Base-by-base conservation (phyloP, 2,113 vertebrate species). In the Xenopus borealis region DNA sequence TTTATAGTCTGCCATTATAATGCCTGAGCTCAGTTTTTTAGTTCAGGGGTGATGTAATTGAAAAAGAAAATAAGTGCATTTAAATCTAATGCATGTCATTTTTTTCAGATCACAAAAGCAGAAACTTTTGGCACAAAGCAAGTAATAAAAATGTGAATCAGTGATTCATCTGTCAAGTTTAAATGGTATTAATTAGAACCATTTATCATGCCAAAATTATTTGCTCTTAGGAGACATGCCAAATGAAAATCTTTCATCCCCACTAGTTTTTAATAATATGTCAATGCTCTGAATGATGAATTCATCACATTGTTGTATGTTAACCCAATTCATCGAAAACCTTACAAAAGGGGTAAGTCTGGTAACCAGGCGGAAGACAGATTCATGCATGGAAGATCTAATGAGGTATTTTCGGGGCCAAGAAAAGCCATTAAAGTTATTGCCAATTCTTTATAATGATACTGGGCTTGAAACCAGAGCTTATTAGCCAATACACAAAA, bases 361-460 rank as follows among this genome's bases (percentile, higher is more conserved):
- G 18, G n/a, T 62, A 53, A 75, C 44, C 73, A 75, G 73, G 69
- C 44, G 66, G 73, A 75, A 69, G 73, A 69, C 57, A 75, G 66
- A 69, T 75, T 75, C 58, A 33, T 19, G 66, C 66, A 75, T 63
- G 46, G 66, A 75, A 69, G 66, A 57, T 33, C 58, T 69, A 75
- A 75, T 73, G 72, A 75, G 73, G n/a, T 62, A 47, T 20, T 69
- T 75, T 69, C 66, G 30, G 46, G 73, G 73, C 65, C 66, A 62
- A 75, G 45, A 75, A 53, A 75, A 75, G 53, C 58, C 62, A 66
- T 73, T 59, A 66, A 46, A 57, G 14, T 40, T 44, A 69, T 53
- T 69, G 73, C 73, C 73, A 69, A 69, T 62, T 75, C 27, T 62
- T 59, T 69, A 53, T 75, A 75, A 75, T 75, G 73, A 75, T 30